A percentile compares a stretch with the other conserved stretches of the same genome.
Evolutionary conservation across 2,797 vertebrate species (phyloP).

Genomic region (Todus mexicanus): DNA sequence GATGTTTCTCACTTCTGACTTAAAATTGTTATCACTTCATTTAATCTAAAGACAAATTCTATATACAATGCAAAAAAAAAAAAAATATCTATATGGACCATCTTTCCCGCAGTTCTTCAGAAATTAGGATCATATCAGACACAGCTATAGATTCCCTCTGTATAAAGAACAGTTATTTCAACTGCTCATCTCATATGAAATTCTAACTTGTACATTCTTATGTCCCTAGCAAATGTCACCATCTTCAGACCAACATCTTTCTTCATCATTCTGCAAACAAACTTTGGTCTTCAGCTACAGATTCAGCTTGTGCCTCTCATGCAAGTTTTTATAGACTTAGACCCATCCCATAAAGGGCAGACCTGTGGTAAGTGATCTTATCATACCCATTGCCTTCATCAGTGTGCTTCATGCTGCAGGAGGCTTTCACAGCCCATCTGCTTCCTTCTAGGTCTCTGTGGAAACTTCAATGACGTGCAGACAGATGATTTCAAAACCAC

Average conservation of each 20-base stretch:
- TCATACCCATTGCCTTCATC: neutral
- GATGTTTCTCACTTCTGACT: neutral
- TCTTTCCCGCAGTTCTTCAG: neutral
- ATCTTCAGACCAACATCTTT: slow-evolving; percentile 77
- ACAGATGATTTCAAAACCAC: slow-evolving; percentile 74
- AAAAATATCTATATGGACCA: neutral
- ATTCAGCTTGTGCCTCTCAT: slow-evolving; percentile 74
- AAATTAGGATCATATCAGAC: neutral
- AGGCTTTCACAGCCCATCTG: neutral
- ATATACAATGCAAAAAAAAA: no score
- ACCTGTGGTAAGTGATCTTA: slow-evolving; percentile 73
- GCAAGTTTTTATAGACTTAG: slow-evolving; percentile 73
- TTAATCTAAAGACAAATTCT: neutral
- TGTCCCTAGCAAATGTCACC: slow-evolving; percentile 70
- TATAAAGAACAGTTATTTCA: neutral
- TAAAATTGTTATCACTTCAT: neutral
- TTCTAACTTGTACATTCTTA: neutral
- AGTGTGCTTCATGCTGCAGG: neutral
- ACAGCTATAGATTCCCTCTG: neutral
- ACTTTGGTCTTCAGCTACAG: slow-evolving; percentile 70
- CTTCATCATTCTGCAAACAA: slow-evolving; percentile 70
- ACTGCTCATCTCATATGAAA: neutral
- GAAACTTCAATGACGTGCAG: slow-evolving; percentile 77
- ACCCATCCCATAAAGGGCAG: slow-evolving; percentile 57
- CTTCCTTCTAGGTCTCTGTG: slow-evolving; percentile 72